Conservation (phyloP, 64 coral and sea anemone genomes). For the Stichodactyla helianthus region DNA sequence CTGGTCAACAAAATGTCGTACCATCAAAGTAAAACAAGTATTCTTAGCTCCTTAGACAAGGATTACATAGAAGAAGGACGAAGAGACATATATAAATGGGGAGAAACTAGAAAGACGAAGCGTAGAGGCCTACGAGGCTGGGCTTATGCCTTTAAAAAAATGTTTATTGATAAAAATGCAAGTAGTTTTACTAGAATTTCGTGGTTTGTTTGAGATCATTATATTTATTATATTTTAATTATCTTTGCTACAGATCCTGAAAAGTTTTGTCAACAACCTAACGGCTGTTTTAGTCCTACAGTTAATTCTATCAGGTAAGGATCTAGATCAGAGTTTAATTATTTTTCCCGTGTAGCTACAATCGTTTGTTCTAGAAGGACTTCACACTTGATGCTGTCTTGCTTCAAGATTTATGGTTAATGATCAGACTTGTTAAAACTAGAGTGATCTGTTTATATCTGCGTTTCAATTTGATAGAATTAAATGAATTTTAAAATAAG, state of each 20-base stretch:
- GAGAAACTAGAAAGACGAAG: constrained; percentile 49
- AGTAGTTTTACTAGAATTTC: constrained; percentile 12
- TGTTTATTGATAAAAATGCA: constrained; percentile 86
- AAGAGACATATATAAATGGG: constrained; percentile 77
- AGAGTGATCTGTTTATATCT: too few species aligned
- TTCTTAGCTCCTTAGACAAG: constrained; percentile 44
- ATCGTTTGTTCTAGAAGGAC: too few species aligned
- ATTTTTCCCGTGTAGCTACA: background rate
- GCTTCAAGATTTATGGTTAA: too few species aligned
- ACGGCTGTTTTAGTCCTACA: constrained; percentile 67
- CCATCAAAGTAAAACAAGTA: constrained; percentile 52
- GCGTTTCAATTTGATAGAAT: too few species aligned
- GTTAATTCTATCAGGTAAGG: constrained; percentile 73
- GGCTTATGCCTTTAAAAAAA: constrained; percentile 65
- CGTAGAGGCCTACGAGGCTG: constrained; percentile 68
- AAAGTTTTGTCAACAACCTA: constrained; percentile 76
- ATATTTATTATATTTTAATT: background rate
- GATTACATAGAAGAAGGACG: constrained; percentile 84
- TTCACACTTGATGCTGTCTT: too few species aligned
- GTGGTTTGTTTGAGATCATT: background rate
- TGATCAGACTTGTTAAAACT: too few species aligned
- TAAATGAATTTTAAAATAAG: too few species aligned
- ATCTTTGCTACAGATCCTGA: constrained; percentile 60
- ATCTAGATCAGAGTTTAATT: background rate
- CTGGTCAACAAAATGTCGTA: background rate